Conservation (phyloP, 2,888 invertebrate species). For the Cataglyphis cursor region DNA sequence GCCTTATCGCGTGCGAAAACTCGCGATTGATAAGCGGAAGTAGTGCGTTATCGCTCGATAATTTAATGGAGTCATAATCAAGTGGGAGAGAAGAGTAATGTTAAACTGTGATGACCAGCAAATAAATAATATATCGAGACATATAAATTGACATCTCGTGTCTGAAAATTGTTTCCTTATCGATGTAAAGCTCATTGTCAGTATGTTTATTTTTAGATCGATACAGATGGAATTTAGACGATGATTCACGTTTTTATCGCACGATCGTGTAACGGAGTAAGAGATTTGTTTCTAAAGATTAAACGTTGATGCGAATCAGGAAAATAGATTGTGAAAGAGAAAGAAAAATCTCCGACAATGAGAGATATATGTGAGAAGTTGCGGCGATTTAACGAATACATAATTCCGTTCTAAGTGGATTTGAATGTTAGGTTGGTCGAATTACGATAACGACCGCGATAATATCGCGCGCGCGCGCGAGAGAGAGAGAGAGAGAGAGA, state of each 20-base stretch:
- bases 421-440: background rate
- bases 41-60: constrained; percentile 26
- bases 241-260: background rate
- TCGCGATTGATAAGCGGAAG: constrained; percentile 37
- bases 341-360: too few relatives aligned
- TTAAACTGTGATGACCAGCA: background rate
- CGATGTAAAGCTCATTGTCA: background rate
- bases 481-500: too few relatives aligned
- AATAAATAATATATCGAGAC: background rate
- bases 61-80: constrained; percentile 12
- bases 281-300: background rate
- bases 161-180: constrained; percentile 10
- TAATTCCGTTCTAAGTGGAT: background rate
- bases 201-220: background rate
- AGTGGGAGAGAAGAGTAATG: background rate
- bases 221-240: too few relatives aligned
- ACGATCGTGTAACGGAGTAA: background rate
- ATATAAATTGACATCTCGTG: constrained; percentile 16
- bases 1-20: constrained; percentile 21
- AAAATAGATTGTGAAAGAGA: background rate
- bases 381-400: background rate
- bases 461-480: constrained; percentile 24
- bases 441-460: constrained; percentile 27
- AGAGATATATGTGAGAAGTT: background rate
- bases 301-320: background rate